Evolutionary conservation across 23 tunicate genomes (phyloP).

Genomic region (Styela plicata): DNA sequence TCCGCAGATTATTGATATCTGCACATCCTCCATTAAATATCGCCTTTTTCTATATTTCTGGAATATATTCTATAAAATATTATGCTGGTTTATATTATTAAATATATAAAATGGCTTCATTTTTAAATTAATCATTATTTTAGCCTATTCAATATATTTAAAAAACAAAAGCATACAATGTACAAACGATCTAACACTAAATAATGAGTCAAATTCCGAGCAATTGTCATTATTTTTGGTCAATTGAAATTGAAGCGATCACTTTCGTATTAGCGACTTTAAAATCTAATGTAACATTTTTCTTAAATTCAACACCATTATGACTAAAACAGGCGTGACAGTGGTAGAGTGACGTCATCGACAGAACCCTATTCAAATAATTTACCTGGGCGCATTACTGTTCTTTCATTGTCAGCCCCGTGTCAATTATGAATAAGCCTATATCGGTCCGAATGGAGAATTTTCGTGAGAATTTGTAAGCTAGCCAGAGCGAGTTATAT

Average conservation of each 20-base stretch:
- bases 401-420: slow-evolving; percentile 14
- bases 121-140: no score
- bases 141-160: no score
- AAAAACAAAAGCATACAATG: no score
- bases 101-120: no score
- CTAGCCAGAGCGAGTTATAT: no score
- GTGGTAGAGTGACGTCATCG: neutral
- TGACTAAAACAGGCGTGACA: slow-evolving; percentile 25
- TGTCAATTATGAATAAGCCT: slow-evolving; percentile 22
- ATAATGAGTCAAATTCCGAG: neutral
- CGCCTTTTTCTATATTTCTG: no score
- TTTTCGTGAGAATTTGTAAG: slow-evolving; percentile 21
- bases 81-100: no score
- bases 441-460: neutral
- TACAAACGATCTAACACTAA: no score
- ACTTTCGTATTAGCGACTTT: slow-evolving; percentile 27
- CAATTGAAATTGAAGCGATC: slow-evolving; percentile 5
- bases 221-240: neutral
- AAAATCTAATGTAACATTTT: slow-evolving; percentile 8
- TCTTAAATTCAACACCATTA: slow-evolving; percentile 14
- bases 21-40: no score
- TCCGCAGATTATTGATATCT: no score
- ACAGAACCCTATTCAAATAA: neutral
- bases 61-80: no score
- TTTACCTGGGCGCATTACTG: no score